Conservation (phyloP, 2,888 invertebrate species). For the Tridacna crocea region DNA sequence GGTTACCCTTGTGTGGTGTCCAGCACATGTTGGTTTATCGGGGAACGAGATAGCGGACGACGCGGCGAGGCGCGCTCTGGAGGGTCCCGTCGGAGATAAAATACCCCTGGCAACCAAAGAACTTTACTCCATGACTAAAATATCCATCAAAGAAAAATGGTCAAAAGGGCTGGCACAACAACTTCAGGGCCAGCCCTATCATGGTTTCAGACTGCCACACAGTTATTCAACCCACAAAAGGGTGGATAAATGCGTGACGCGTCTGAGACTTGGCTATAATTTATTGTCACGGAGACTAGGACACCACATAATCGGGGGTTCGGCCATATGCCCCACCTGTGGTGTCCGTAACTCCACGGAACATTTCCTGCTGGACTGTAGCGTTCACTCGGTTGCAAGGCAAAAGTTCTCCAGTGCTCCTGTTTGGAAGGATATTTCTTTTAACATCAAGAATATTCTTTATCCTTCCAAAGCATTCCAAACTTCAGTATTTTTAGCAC, state of each 20-base stretch:
- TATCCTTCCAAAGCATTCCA: slow-evolving; percentile 1
- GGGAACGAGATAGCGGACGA: slow-evolving; percentile 21
- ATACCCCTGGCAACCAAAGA: neutral
- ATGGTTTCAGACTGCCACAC: neutral
- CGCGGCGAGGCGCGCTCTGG: slow-evolving; percentile 6
- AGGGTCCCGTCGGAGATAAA: neutral
- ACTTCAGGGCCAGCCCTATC: neutral
- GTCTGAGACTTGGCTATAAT: slow-evolving; percentile 10
- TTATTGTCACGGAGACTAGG: slow-evolving; percentile 3
- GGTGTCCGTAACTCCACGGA: neutral
- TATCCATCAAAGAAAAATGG: neutral
- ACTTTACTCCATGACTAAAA: neutral
- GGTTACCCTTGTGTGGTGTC: slow-evolving; percentile 21
- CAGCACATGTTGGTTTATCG: slow-evolving; percentile 15
- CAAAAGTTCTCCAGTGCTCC: neutral
- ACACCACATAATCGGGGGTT: neutral
- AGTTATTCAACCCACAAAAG: neutral
- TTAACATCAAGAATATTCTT: neutral
- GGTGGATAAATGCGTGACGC: slow-evolving; percentile 19
- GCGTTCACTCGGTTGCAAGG: neutral
- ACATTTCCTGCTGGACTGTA: slow-evolving; percentile 4
- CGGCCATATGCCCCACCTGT: neutral
- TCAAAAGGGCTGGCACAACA: neutral
- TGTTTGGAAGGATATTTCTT: neutral
- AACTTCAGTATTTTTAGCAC: neutral